A percentile compares a stretch with the other conserved stretches of the same genome.
Evolutionary conservation across 2,888 invertebrate genomes (phyloP).

Genomic region (Oscheius sp.): DNA sequence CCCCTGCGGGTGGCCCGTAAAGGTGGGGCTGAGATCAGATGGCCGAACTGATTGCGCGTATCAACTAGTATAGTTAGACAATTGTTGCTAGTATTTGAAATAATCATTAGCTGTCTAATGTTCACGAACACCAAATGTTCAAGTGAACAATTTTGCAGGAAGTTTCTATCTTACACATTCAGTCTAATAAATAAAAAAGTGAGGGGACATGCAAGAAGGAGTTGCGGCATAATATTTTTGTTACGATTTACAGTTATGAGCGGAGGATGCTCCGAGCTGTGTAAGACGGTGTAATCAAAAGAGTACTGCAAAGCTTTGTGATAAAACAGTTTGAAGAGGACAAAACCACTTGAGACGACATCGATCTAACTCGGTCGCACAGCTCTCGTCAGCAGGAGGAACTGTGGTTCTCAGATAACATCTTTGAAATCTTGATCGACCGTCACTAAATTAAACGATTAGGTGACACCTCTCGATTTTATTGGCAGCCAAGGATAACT

Average conservation of each 20-base stretch:
- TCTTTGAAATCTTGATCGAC: background rate
- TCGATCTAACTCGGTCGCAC: slow-evolving; percentile 20
- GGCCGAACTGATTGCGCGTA: slow-evolving; percentile 34
- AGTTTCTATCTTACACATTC: too few relatives aligned
- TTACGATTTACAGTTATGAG: background rate
- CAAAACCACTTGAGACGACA: slow-evolving; percentile 33
- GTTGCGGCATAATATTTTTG: background rate
- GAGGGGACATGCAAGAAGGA: too few relatives aligned
- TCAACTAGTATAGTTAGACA: slow-evolving; percentile 30
- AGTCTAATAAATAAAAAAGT: too few relatives aligned
- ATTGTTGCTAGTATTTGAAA: background rate
- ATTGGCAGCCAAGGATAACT: background rate
- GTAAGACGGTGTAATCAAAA: background rate
- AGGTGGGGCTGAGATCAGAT: slow-evolving; percentile 33
- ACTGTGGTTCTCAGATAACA: slow-evolving; percentile 7
- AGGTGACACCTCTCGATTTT: slow-evolving; percentile 1
- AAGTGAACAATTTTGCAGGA: too few relatives aligned
- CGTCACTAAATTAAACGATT: background rate
- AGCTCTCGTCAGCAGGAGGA: slow-evolving; percentile 1
- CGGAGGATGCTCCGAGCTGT: background rate
- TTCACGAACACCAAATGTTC: too few relatives aligned
- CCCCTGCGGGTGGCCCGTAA: slow-evolving; percentile 34
- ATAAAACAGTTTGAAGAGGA: slow-evolving; percentile 23
- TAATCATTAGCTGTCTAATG: too few relatives aligned
- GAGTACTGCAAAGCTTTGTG: slow-evolving; percentile 5